These are phyloP conservation scores for Lathronympha strigana DNA, from an alignment of 2,888 invertebrate genomes.

Conservation along the genomic window DNA sequence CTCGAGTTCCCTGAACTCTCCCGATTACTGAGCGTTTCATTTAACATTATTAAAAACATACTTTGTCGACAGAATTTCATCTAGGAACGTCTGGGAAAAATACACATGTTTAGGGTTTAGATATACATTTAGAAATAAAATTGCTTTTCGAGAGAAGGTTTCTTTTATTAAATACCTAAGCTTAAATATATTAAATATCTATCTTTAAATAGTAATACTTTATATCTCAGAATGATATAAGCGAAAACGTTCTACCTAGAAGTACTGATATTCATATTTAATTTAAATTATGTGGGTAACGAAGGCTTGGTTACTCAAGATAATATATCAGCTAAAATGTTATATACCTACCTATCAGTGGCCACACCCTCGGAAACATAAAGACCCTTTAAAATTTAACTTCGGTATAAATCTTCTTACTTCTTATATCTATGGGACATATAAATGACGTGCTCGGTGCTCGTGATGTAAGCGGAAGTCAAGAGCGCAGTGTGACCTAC, in stretches of 20 bases:
- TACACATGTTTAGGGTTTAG: constrained; percentile 4
- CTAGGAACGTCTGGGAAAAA: constrained; percentile 8
- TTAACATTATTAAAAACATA: constrained; percentile 37
- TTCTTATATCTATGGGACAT: no score
- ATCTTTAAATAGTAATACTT: no score
- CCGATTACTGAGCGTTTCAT: constrained; percentile 24
- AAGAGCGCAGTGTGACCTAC: not conserved
- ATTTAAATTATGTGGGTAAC: not conserved
- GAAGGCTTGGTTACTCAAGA: not conserved
- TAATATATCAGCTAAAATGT: no score
- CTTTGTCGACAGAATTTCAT: constrained; percentile 14
- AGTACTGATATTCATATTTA: not conserved
- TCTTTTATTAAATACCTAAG: not conserved
- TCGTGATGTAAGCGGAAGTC: not conserved
- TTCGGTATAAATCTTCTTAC: no score
- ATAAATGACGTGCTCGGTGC: constrained; percentile 7
- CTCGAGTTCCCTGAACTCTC: constrained; percentile 27
- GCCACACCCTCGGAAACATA: no score
- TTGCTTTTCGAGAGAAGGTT: not conserved
- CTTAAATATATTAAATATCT: no score
- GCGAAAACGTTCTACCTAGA: not conserved
- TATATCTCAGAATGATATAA: no score
- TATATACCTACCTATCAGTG: no score
- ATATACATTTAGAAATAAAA: not conserved
- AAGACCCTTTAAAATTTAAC: no score